phyloP scores from a whole-genome alignment of 2,797 vertebrate species.

The Melanotaenia nigrans region DNA sequence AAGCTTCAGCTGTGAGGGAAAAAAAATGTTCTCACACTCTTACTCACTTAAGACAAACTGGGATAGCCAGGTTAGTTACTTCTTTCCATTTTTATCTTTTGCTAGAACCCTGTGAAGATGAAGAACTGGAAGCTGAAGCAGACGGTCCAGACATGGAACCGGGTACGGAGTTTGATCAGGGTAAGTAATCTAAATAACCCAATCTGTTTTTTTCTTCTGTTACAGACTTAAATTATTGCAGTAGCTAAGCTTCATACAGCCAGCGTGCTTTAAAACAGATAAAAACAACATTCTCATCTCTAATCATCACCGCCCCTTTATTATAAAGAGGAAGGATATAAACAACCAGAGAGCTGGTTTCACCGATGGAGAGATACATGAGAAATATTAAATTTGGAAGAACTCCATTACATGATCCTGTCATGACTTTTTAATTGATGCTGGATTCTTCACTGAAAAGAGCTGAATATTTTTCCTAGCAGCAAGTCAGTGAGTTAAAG shows the following conservation, averaged over 20 bases:
- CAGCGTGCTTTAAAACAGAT: too few relatives aligned
- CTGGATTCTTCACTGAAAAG: background rate
- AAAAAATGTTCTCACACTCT: slow-evolving; percentile 10
- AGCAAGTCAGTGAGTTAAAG: background rate
- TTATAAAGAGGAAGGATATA: background rate
- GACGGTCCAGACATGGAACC: slow-evolving; percentile 89
- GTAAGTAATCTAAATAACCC: slow-evolving; percentile 72
- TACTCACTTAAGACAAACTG: slow-evolving; percentile 16
- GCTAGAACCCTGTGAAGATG: slow-evolving; percentile 87
- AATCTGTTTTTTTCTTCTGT: background rate
- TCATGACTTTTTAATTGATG: background rate
- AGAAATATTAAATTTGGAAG: background rate
- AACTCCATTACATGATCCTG: too few relatives aligned
- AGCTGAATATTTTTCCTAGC: background rate
- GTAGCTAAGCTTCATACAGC: too few relatives aligned
- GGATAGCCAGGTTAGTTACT: slow-evolving; percentile 10
- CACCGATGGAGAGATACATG: background rate
- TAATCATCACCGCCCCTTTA: background rate
- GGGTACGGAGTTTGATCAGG: slow-evolving; percentile 92
- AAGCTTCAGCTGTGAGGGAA: slow-evolving; percentile 33
- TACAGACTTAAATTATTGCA: background rate
- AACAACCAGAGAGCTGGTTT: background rate
- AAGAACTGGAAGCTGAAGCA: slow-evolving; percentile 88
- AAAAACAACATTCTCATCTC: background rate
- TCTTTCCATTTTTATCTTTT: slow-evolving; percentile 50